Evolutionary conservation across 2,888 invertebrate species (phyloP), one percentile per base, ranked within the genome.

Genomic region (Gari tellinella): DNA sequence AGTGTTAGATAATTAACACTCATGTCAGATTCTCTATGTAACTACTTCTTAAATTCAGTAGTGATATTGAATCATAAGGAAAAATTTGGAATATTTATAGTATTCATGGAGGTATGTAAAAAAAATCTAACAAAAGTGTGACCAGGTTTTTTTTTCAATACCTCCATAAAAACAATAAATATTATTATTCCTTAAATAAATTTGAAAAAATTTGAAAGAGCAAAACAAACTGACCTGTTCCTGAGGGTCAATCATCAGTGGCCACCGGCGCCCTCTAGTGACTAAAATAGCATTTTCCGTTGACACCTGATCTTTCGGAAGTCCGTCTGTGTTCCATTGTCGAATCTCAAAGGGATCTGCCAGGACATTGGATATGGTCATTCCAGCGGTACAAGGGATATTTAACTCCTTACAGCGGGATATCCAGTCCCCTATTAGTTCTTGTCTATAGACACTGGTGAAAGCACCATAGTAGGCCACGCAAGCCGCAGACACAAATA

Each of bases 341-440:
- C 94, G 76, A 95, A 93, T 93, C 95, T 96, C 92, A 92, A 93
- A 93, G 45, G 90, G 90, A 79, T 91, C 91, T 15, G 91, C 90
- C 23, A 91, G 82, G 3, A 92, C 91, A 7, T 84, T 84, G 37
- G 91, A 92, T 85, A 90, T 94, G 93, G 94, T 94, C 88, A 95
- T 96, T 23, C 94, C 94, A 4, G 93, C 91, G 0, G 96, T 95
- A 0, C 95, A 95, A 0, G 96, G 95, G 83, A 97, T 96, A 51
- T 94, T 92, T 2, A 95, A 92, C 21, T 94, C 93, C 8, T 92
- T 92, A 86, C 96, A 96, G 70, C 94, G 93, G 0, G 88, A 78
- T 12, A 95, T 93, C 97, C 97, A 97, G 61, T 93, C 90, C 0
- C 89, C 69, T 14, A 95, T 94, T 31, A 97, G 93, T 66, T 88